phyloP scores from a whole-genome alignment of 1,140 invertebrate species.

The Pogonognathellus flavescens region DNA sequence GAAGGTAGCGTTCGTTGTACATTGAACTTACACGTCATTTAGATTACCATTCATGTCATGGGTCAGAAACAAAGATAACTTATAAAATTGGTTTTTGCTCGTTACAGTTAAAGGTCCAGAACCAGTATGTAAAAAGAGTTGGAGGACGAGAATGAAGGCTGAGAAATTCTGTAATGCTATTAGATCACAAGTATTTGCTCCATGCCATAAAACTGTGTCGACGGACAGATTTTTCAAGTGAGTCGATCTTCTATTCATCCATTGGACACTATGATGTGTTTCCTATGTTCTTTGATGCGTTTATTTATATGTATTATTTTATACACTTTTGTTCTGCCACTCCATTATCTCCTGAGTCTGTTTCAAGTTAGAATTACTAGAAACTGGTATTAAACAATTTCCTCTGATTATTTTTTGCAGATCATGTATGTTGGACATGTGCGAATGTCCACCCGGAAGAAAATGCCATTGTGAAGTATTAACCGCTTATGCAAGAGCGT shows the following conservation, averaged over 20 bases:
- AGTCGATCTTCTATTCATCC: conserved; percentile 64
- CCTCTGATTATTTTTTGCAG: conserved; percentile 69
- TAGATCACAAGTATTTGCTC: conserved; percentile 75
- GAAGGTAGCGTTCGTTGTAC: conserved; percentile 69
- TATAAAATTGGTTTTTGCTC: conserved; percentile 57
- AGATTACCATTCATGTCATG: not conserved
- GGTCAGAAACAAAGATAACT: conserved; percentile 9
- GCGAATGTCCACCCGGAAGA: conserved; percentile 83
- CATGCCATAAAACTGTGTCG: conserved; percentile 82
- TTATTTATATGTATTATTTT: no score
- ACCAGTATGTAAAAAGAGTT: conserved; percentile 66
- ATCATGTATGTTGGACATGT: conserved; percentile 90
- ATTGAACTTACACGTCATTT: conserved; percentile 1
- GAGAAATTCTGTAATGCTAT: conserved; percentile 72
- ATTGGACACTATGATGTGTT: no score
- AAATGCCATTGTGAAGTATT: conserved; percentile 91
- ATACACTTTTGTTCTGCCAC: no score
- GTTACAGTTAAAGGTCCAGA: conserved; percentile 68
- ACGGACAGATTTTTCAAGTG: conserved; percentile 82
- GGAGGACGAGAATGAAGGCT: conserved; percentile 68
- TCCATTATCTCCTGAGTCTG: no score
- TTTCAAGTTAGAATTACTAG: no score
- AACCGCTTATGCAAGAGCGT: conserved; percentile 88
- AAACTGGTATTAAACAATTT: not conserved
- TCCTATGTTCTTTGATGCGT: no score